phyloP scores from a whole-genome alignment of 2,888 invertebrate genomes.

The Galerucella calmariensis region DNA sequence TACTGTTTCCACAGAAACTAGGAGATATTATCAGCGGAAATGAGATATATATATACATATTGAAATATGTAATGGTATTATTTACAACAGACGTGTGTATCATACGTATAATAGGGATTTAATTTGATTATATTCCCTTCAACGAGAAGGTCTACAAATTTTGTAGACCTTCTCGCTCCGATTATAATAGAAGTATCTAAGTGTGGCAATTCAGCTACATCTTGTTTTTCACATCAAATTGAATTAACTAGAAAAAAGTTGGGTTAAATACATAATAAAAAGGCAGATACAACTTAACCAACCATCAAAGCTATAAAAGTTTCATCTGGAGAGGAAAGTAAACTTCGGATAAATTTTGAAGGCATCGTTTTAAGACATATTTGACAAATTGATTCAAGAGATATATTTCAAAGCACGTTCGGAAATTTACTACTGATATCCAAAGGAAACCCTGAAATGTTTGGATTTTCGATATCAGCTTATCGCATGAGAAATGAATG shows the following conservation, averaged over 20 bases:
- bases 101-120: no score
- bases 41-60: no score
- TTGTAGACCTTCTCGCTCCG: no score
- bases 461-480: slow-evolving; percentile 30
- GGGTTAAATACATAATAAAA: slow-evolving; percentile 19
- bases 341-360: slow-evolving; percentile 27
- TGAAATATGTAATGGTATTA: no score
- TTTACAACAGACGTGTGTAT: no score
- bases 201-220: neutral
- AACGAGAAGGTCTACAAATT: no score
- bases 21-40: no score
- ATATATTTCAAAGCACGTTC: slow-evolving; percentile 37
- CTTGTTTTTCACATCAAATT: slow-evolving; percentile 10
- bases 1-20: no score
- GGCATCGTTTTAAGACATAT: slow-evolving; percentile 28
- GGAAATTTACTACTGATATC: slow-evolving; percentile 29
- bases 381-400: slow-evolving; percentile 35
- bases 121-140: no score
- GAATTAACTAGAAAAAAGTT: neutral
- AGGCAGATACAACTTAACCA: slow-evolving; percentile 29
- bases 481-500: slow-evolving; percentile 30
- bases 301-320: slow-evolving; percentile 25
- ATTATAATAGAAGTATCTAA: neutral
- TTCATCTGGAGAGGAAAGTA: slow-evolving; percentile 31
- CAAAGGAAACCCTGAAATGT: slow-evolving; percentile 9